Evolutionary conservation across 1,140 invertebrate genomes (phyloP).

Genomic region (Patella vulgata): DNA sequence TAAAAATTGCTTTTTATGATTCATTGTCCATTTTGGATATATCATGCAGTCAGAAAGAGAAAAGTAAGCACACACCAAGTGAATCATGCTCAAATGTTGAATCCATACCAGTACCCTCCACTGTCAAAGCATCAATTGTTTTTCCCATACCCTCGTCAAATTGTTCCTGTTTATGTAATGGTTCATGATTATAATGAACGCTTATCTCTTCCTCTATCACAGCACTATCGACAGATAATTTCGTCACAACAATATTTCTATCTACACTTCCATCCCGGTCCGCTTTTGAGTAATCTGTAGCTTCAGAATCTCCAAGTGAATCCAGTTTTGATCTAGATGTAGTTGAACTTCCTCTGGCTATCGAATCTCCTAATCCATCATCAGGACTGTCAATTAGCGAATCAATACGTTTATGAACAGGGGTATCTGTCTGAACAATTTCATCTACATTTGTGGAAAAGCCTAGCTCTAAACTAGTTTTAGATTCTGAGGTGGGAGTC

Average conservation of each 20-base stretch:
- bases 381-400: conserved; percentile 55
- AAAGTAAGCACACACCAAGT: conserved; percentile 24
- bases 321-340: conserved; percentile 51
- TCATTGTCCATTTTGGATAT: too few species aligned
- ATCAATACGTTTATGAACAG: conserved; percentile 12
- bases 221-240: conserved; percentile 69
- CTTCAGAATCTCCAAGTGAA: conserved; percentile 52
- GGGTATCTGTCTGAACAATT: conserved; percentile 39
- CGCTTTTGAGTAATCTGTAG: conserved; percentile 46
- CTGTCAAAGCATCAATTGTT: conserved; percentile 15
- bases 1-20: too few species aligned
- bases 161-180: not conserved
- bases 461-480: conserved; percentile 52
- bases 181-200: not conserved
- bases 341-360: conserved; percentile 51
- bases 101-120: conserved; percentile 33
- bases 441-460: conserved; percentile 38
- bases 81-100: conserved; percentile 27
- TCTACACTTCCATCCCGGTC: conserved; percentile 51
- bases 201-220: conserved; percentile 48
- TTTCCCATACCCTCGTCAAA: not conserved
- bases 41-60: not conserved
- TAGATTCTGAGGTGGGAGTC: conserved; percentile 58
- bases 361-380: conserved; percentile 61
- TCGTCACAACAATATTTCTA: conserved; percentile 64